Evolutionary conservation across 1,140 invertebrate genomes (phyloP).

Genomic region (Drosophila sp.): DNA sequence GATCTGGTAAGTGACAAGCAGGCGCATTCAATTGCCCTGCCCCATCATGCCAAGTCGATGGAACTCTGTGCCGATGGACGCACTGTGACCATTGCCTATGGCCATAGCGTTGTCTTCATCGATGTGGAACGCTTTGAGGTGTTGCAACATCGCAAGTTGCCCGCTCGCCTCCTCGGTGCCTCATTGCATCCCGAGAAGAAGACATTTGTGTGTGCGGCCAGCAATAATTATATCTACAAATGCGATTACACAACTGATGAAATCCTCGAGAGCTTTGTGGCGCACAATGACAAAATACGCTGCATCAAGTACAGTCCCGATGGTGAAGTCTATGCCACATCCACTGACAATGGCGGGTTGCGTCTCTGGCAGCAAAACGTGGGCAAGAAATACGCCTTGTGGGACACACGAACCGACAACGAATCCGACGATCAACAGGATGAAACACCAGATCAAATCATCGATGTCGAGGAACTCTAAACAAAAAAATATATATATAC

Average conservation of each 20-base stretch:
- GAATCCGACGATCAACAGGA: not conserved
- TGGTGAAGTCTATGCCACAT: constrained; percentile 97
- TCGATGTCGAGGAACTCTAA: too few species aligned
- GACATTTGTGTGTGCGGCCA: constrained; percentile 96
- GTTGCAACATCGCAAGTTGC: constrained; percentile 92
- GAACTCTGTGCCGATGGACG: constrained; percentile 93
- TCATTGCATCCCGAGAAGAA: constrained; percentile 94
- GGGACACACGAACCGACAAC: constrained; percentile 86
- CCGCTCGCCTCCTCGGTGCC: constrained; percentile 94
- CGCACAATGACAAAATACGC: constrained; percentile 97
- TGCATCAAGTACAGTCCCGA: constrained; percentile 96
- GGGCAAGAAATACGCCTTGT: constrained; percentile 97
- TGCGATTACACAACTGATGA: constrained; percentile 94
- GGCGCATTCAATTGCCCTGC: constrained; percentile 92
- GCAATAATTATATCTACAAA: constrained; percentile 98
- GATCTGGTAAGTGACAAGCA: constrained; percentile 90
- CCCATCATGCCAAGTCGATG: constrained; percentile 92
- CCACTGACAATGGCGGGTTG: constrained; percentile 97
- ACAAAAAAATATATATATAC: too few species aligned
- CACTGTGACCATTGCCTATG: constrained; percentile 93
- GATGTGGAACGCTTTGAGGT: constrained; percentile 90
- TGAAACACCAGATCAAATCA: not conserved
- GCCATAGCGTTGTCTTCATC: constrained; percentile 90
- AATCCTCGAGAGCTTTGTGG: constrained; percentile 94
- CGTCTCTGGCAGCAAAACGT: constrained; percentile 96